Conservation (phyloP, 1,140 invertebrate genomes). For the Drosophila aff. region DNA sequence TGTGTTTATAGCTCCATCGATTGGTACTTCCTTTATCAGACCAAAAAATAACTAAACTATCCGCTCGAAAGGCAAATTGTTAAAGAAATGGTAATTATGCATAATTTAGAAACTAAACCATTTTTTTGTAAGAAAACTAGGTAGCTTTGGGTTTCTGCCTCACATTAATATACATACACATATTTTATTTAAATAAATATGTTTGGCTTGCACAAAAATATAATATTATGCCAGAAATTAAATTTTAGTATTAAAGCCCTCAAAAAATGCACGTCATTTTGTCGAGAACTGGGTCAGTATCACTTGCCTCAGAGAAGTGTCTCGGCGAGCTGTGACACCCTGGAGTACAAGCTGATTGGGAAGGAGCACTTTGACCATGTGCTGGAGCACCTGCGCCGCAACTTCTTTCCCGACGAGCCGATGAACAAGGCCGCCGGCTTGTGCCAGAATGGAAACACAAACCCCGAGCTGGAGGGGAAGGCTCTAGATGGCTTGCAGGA, state of each 20-base stretch:
- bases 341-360: slow-evolving; percentile 86
- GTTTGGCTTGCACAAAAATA: neutral
- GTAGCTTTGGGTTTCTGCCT: neutral
- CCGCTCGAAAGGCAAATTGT: neutral
- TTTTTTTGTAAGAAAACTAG: neutral
- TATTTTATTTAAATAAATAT: neutral
- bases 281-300: neutral
- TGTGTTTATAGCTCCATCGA: slow-evolving; percentile 11
- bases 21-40: neutral
- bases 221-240: neutral
- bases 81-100: neutral
- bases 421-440: slow-evolving; percentile 90
- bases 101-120: neutral
- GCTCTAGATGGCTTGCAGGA: slow-evolving; percentile 89
- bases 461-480: slow-evolving; percentile 90
- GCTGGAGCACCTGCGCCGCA: slow-evolving; percentile 89
- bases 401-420: slow-evolving; percentile 92
- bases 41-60: neutral
- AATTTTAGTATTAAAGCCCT: neutral
- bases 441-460: slow-evolving; percentile 88
- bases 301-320: neutral
- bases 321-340: slow-evolving; percentile 25
- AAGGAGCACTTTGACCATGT: slow-evolving; percentile 87
- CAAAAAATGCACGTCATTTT: neutral
- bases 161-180: neutral